These are phyloP conservation scores for Bombyx huttoni DNA, from an alignment of 2,888 invertebrate genomes.

Conservation along the genomic window DNA sequence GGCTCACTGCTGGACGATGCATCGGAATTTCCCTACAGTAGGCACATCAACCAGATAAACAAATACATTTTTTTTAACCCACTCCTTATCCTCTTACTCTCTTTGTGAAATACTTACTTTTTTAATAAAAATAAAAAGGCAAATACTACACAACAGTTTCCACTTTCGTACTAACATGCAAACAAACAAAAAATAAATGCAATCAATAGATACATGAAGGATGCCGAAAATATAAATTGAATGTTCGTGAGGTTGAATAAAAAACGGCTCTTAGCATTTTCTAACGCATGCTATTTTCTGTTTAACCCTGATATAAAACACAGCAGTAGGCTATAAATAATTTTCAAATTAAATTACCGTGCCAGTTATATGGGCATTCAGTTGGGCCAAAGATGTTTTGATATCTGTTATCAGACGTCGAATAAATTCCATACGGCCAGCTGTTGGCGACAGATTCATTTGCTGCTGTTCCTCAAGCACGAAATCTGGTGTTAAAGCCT, in stretches of 20 bases:
- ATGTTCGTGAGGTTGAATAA: no score
- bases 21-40: constrained; percentile 33
- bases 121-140: not conserved
- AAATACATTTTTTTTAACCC: constrained; percentile 9
- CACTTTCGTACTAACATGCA: no score
- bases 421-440: constrained; percentile 39
- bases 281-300: constrained; percentile 5
- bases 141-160: no score
- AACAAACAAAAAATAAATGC: no score
- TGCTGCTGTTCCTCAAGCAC: constrained; percentile 21
- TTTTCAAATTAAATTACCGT: constrained; percentile 17
- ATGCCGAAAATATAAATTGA: no score
- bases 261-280: no score
- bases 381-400: constrained; percentile 18
- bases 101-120: not conserved
- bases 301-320: not conserved
- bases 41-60: constrained; percentile 33
- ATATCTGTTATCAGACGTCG: constrained; percentile 38
- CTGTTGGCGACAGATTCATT: constrained; percentile 32
- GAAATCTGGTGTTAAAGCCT: constrained; percentile 21
- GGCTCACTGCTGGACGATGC: constrained; percentile 24
- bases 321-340: constrained; percentile 2
- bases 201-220: no score
- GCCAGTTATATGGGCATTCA: constrained; percentile 18
- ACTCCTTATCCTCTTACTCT: not conserved